Base-by-base conservation (phyloP, 2,888 invertebrate genomes). In the Lasioglossum villosulum region DNA sequence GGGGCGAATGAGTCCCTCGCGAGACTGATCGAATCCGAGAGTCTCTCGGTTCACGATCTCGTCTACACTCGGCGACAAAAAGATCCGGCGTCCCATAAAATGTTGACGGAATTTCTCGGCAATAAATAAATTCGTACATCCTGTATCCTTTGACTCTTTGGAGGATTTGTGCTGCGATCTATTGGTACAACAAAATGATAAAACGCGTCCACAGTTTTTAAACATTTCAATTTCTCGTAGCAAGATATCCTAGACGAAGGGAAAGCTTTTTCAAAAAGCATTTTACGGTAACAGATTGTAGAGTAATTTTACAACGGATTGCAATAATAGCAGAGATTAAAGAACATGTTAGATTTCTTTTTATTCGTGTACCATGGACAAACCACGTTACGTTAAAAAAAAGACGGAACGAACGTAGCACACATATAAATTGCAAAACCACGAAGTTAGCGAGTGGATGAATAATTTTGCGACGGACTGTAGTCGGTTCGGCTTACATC, bases 1-100 rank as follows among this genome's bases (percentile, higher is more conserved):
- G 73, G 48, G 27, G n/a, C 37, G 52, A 23, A 52, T 37, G n/a
- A 74, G 34, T 74, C 37, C 52, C 52, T 14, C 48, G 74, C 34
- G 37, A 74, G 52, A 74, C n/a, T 74, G 34, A 66, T 66, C 74
- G 37, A 74, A 74, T 52, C 34, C 16, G 30, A 48, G 23, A 42
- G 4, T 68, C 39, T 4, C 27, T 19, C 16, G 73, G 27, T 72
- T 45, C 45, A 45, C 72, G 27, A 72, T 45, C 45, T 19, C 63
- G 5, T 66, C 34, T 66, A 66, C 23, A 34, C 66, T 66, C 66
- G 8, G 23, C 19, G 66, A 34, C 66, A 66, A 66, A 34, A 66
- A 66, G 66, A 66, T 66, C 6, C 19, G 34, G 30, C 19, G 34
- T 27, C 27, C 14, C 34, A 0, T 16, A 16, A 66, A 66, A 66